phyloP scores from a whole-genome alignment of 1,140 invertebrate genomes.

The Zaprionus nigranus region DNA sequence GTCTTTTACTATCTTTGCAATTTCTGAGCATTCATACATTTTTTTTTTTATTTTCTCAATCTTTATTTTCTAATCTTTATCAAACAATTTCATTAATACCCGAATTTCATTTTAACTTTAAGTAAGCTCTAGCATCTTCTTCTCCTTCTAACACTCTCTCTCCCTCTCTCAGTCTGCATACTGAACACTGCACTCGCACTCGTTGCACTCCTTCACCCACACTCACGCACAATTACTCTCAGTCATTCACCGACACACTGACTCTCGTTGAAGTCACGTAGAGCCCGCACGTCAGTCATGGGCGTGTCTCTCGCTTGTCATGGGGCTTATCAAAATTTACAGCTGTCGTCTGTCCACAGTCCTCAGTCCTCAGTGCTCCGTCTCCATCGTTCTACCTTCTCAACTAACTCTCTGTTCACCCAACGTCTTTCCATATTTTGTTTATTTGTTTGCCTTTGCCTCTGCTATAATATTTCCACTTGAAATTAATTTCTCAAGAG shows the following conservation, averaged over 20 bases:
- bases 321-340: constrained; percentile 57
- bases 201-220: neutral
- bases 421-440: constrained; percentile 63
- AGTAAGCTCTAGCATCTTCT: neutral
- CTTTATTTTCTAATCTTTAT: neutral
- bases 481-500: constrained; percentile 82
- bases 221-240: neutral
- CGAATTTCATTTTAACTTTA: neutral
- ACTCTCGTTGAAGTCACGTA: constrained; percentile 24
- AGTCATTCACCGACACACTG: constrained; percentile 16
- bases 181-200: neutral
- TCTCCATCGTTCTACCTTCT: neutral
- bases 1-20: no score
- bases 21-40: neutral
- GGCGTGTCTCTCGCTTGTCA: constrained; percentile 26
- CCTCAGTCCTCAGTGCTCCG: neutral
- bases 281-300: constrained; percentile 37
- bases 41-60: neutral
- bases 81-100: neutral
- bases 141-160: neutral
- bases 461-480: constrained; percentile 77
- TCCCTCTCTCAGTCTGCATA: neutral
- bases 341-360: constrained; percentile 40
- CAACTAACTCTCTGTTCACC: neutral
- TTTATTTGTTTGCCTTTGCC: constrained; percentile 70